Evolutionary conservation across 2,888 invertebrate species (phyloP).

Genomic region (Mantis religiosa): DNA sequence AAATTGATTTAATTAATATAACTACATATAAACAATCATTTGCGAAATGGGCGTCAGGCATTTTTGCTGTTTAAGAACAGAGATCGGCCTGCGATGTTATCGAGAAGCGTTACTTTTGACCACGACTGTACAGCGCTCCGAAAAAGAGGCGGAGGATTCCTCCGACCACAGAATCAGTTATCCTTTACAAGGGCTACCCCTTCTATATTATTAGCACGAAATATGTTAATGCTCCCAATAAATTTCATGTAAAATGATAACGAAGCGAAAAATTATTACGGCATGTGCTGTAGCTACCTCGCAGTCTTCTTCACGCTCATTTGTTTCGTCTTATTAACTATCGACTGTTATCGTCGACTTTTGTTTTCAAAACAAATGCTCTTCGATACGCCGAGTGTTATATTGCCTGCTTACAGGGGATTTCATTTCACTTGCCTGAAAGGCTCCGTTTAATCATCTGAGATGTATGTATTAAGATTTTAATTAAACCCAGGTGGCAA

Average conservation of each 20-base stretch:
- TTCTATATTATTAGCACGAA: neutral
- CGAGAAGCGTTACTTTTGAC: neutral
- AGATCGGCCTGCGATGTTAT: neutral
- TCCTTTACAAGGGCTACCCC: neutral
- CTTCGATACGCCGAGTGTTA: neutral
- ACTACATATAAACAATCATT: too few relatives aligned
- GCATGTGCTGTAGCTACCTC: neutral
- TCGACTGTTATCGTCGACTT: neutral
- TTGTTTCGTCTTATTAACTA: neutral
- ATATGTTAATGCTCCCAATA: neutral
- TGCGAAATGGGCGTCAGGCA: too few relatives aligned
- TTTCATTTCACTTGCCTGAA: neutral
- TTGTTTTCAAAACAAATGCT: neutral
- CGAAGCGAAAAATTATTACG: neutral
- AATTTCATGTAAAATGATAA: constrained; percentile 1
- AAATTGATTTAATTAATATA: too few relatives aligned
- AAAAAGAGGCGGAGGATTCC: neutral
- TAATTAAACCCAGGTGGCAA: neutral
- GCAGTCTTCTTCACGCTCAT: neutral
- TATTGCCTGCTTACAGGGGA: neutral
- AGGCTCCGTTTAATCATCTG: neutral
- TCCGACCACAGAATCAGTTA: neutral
- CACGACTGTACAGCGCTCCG: neutral
- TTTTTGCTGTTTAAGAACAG: too few relatives aligned
- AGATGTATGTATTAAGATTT: neutral